phyloP scores from a whole-genome alignment of 53 echinoderm and acorn worm genomes.

The Zoroaster sp. region DNA sequence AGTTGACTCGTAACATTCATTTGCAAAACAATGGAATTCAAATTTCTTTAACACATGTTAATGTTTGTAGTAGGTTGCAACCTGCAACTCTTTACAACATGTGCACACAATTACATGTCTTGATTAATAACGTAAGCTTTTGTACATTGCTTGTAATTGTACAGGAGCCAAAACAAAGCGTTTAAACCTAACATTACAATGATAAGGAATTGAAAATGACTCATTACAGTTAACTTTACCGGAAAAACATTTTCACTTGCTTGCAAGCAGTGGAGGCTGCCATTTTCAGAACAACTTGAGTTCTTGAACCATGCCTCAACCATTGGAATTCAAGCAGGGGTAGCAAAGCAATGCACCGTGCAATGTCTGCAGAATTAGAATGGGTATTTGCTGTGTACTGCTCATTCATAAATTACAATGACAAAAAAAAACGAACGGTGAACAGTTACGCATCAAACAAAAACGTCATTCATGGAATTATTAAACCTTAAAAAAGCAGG shows the following conservation, averaged over 20 bases:
- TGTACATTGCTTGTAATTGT: too few species aligned
- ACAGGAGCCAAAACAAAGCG: too few species aligned
- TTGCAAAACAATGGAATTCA: too few species aligned
- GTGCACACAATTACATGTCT: too few species aligned
- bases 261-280: conserved; percentile 24
- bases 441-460: neutral
- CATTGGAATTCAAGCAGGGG: neutral
- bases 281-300: conserved; percentile 5
- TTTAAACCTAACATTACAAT: too few species aligned
- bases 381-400: neutral
- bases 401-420: neutral
- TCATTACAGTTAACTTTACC: conserved; percentile 30
- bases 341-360: neutral
- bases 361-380: neutral
- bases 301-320: neutral
- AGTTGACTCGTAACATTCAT: too few species aligned
- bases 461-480: neutral
- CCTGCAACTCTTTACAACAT: too few species aligned
- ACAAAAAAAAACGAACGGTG: neutral
- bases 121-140: too few species aligned
- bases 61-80: too few species aligned
- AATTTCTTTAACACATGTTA: too few species aligned
- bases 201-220: too few species aligned
- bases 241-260: conserved; percentile 37
- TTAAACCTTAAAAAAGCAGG: neutral